Conservation (phyloP, 2,888 invertebrate species). For the Diabrotica balteata region DNA sequence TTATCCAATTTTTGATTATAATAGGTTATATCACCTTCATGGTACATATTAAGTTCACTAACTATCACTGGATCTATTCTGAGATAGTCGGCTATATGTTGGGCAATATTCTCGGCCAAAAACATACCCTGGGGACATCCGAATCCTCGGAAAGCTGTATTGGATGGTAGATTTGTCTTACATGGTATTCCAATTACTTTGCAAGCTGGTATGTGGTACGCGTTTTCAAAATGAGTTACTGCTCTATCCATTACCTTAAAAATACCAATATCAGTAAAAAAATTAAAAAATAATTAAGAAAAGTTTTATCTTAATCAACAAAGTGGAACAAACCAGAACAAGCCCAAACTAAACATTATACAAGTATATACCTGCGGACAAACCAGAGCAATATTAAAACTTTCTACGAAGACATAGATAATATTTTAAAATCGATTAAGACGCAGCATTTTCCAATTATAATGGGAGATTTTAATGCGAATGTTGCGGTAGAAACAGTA, state of each 20-base stretch:
- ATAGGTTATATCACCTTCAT: conserved; percentile 79
- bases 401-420: too few species aligned
- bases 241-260: conserved; percentile 81
- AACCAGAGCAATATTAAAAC: too few species aligned
- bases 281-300: too few species aligned
- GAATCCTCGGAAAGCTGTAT: conserved; percentile 93
- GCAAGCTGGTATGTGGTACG: conserved; percentile 80
- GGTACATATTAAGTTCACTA: conserved; percentile 78
- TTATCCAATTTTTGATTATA: conserved; percentile 76
- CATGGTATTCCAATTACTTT: conserved; percentile 77
- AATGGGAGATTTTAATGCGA: too few species aligned
- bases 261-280: neutral
- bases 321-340: too few species aligned
- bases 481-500: too few species aligned
- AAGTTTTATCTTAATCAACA: too few species aligned
- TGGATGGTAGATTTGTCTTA: conserved; percentile 88
- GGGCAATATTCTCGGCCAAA: conserved; percentile 78
- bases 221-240: conserved; percentile 83
- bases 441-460: too few species aligned
- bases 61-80: conserved; percentile 72
- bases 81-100: conserved; percentile 76
- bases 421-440: too few species aligned
- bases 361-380: too few species aligned
- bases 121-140: conserved; percentile 94
- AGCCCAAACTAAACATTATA: too few species aligned